Percentiles rank a stretch among this genome's conserved stretches.
These are phyloP conservation scores for Tryphoninae sp. DNA, from an alignment of 2,888 invertebrate species.

Conservation along the genomic window DNA sequence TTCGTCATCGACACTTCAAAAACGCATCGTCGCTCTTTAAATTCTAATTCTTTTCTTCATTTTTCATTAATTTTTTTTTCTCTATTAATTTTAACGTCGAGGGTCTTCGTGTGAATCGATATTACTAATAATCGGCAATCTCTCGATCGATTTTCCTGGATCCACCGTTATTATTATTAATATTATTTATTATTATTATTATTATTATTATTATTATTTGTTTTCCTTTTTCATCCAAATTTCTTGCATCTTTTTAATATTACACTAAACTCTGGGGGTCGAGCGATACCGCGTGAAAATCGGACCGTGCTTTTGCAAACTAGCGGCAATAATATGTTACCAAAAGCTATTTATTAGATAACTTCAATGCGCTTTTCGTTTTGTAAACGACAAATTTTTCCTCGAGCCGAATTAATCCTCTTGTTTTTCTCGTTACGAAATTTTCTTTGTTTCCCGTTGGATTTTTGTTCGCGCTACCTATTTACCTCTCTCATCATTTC, in stretches of 20 bases:
- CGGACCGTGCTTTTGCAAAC: slow-evolving; percentile 68
- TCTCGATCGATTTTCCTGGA: slow-evolving; percentile 56
- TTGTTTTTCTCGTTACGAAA: slow-evolving; percentile 37
- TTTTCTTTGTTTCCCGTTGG: slow-evolving; percentile 38
- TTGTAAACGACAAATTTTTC: slow-evolving; percentile 63
- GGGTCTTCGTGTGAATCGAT: slow-evolving; percentile 57
- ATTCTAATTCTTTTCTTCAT: slow-evolving; percentile 29
- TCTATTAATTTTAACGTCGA: slow-evolving; percentile 51
- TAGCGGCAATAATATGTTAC: slow-evolving; percentile 77
- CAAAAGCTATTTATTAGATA: slow-evolving; percentile 77
- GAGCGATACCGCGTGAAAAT: slow-evolving; percentile 57
- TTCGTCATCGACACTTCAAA: slow-evolving; percentile 50
- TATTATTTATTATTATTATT: slow-evolving; percentile 33
- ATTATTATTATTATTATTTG: slow-evolving; percentile 51
- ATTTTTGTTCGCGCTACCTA: slow-evolving; percentile 12
- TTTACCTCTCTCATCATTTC: slow-evolving; percentile 53
- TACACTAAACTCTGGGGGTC: slow-evolving; percentile 54
- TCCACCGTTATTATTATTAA: slow-evolving; percentile 49
- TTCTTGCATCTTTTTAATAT: slow-evolving; percentile 23
- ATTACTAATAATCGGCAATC: slow-evolving; percentile 45
- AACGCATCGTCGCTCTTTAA: slow-evolving; percentile 22
- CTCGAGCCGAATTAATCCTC: slow-evolving; percentile 28
- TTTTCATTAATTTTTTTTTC: slow-evolving; percentile 28
- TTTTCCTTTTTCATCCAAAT: slow-evolving; percentile 42
- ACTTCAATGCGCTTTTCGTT: slow-evolving; percentile 72